These are phyloP conservation scores for Drosophila kikkawai DNA, from an alignment of 1,140 invertebrate species.

Conservation along the genomic window DNA sequence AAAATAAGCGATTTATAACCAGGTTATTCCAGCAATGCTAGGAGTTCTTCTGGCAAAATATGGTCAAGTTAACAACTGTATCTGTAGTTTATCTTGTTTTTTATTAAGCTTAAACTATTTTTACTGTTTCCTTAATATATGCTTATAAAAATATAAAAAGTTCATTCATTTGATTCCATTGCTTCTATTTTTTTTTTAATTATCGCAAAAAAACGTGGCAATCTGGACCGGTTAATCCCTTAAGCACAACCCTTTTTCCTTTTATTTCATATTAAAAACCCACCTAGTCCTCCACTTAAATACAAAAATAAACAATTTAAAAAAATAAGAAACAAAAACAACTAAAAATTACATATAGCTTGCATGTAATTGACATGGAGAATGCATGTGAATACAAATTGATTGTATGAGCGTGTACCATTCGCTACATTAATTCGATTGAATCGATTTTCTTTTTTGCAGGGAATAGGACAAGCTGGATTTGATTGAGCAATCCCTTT, in stretches of 20 bases:
- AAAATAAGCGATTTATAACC: neutral
- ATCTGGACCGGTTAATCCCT: neutral
- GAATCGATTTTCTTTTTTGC: constrained; percentile 4
- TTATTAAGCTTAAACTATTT: neutral
- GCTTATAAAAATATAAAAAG: neutral
- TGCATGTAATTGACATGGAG: constrained; percentile 3
- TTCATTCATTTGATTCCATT: neutral
- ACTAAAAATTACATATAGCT: neutral
- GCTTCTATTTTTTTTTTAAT: neutral
- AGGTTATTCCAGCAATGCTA: neutral
- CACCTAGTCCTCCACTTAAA: neutral
- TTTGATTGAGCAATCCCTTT: neutral
- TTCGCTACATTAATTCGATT: constrained; percentile 11
- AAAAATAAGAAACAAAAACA: neutral
- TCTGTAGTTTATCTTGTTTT: neutral
- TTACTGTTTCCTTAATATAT: neutral
- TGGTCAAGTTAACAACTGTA: neutral
- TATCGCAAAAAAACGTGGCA: fast-evolving
- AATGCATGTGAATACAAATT: constrained; percentile 11
- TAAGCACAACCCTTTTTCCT: neutral
- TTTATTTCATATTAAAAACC: neutral
- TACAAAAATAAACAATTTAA: neutral
- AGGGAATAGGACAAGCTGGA: neutral
- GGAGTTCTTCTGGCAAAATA: neutral
- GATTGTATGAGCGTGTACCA: constrained; percentile 6